A percentile compares a stretch with the other conserved stretches of the same genome.
Conservation (phyloP, 2,113 vertebrate species). For the Grantiella picta region DNA sequence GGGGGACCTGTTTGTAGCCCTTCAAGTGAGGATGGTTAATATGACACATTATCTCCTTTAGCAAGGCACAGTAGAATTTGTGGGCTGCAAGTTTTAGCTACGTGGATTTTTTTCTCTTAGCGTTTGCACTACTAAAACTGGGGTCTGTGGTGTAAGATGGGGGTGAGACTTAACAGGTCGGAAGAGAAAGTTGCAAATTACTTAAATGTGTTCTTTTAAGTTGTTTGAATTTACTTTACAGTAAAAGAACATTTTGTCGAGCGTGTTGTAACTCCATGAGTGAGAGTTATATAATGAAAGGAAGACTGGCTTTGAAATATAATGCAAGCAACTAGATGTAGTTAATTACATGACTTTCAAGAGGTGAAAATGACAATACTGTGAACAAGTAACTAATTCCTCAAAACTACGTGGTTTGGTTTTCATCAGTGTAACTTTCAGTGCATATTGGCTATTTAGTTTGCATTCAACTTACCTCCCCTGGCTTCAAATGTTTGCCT, state of each 20-base stretch:
- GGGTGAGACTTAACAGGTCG: too few species aligned
- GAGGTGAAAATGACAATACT: background rate
- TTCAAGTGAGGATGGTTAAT: background rate
- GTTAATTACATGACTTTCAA: background rate
- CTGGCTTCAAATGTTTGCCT: background rate
- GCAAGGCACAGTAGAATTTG: accelerated
- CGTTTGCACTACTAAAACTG: background rate
- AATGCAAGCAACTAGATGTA: background rate
- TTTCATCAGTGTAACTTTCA: background rate
- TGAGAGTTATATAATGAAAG: background rate
- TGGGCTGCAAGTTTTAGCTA: background rate
- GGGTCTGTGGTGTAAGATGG: accelerated
- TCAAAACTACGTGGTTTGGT: background rate
- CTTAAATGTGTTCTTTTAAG: background rate
- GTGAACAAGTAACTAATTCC: background rate
- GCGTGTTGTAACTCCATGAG: accelerated
- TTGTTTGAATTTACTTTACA: background rate
- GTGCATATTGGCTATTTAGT: background rate
- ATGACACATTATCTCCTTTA: accelerated
- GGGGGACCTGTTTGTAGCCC: background rate
- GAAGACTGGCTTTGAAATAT: background rate
- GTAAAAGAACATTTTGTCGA: background rate
- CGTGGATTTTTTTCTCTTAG: accelerated
- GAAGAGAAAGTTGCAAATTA: background rate
- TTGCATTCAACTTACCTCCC: background rate